These are phyloP conservation scores for Agonopterix arenella DNA, from an alignment of 2,888 invertebrate species.

Conservation along the genomic window DNA sequence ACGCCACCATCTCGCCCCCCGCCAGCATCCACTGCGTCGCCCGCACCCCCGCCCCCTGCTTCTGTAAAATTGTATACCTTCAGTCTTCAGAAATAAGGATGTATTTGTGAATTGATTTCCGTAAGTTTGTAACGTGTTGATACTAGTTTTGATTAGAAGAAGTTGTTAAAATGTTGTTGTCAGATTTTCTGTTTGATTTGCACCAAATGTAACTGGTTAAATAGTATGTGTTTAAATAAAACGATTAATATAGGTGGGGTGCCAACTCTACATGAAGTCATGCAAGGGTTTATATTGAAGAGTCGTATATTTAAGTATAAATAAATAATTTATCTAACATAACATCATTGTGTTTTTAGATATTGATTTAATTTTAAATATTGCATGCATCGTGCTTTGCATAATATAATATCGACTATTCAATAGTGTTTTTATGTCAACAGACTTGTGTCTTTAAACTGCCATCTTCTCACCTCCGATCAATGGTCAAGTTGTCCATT, in stretches of 20 bases:
- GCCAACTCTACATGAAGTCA: slow-evolving; percentile 23
- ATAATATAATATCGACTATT: slow-evolving; percentile 6
- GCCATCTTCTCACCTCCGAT: slow-evolving; percentile 46
- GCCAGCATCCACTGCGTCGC: slow-evolving; percentile 54
- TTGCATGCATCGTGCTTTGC: slow-evolving; percentile 48
- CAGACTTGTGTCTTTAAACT: slow-evolving; percentile 8
- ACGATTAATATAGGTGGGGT: slow-evolving; percentile 15
- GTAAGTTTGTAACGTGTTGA: background rate
- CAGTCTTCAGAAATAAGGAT: background rate
- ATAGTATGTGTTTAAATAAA: background rate
- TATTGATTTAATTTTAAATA: background rate
- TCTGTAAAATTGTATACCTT: slow-evolving; percentile 32
- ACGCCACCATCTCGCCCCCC: slow-evolving; percentile 58
- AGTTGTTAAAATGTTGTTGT: background rate
- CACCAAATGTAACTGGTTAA: too few relatives aligned
- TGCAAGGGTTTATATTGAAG: slow-evolving; percentile 19
- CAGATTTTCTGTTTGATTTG: too few relatives aligned
- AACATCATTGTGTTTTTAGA: background rate
- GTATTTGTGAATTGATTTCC: too few relatives aligned
- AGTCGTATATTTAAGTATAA: background rate
- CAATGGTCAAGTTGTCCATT: slow-evolving; percentile 49
- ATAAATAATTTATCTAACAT: background rate
- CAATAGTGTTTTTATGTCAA: background rate
- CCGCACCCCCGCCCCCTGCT: slow-evolving; percentile 70
- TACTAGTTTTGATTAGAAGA: background rate